phyloP scores from a whole-genome alignment of 2,888 invertebrate species.

The Noctua janthina region DNA sequence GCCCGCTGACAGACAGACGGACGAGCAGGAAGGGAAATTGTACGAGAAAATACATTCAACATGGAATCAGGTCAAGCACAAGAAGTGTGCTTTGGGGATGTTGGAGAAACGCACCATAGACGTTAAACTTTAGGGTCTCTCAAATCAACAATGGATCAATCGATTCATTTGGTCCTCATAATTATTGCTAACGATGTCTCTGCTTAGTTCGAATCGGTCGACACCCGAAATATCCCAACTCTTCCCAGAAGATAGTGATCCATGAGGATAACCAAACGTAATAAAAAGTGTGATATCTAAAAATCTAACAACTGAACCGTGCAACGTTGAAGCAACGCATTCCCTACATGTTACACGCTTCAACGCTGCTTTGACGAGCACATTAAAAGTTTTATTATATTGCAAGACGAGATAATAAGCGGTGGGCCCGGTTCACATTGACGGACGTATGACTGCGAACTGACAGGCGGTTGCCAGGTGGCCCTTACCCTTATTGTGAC shows the following conservation, averaged over 20 bases:
- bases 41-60: not conserved
- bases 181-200: not conserved
- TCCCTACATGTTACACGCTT: conserved; percentile 70
- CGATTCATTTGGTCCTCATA: not conserved
- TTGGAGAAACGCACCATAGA: not conserved
- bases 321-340: conserved; percentile 54
- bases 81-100: not conserved
- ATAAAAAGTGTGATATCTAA: conserved; percentile 6
- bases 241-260: not conserved
- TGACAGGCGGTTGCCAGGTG: conserved; percentile 79
- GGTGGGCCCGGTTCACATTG: conserved; percentile 72
- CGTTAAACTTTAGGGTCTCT: not conserved
- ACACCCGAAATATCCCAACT: too few relatives aligned
- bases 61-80: not conserved
- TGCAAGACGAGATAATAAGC: conserved; percentile 80
- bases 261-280: not conserved
- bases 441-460: conserved; percentile 76
- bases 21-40: not conserved
- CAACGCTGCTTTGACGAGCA: conserved; percentile 78
- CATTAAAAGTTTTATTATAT: conserved; percentile 82
- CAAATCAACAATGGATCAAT: not conserved
- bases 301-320: conserved; percentile 41
- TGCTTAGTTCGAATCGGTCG: not conserved
- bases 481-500: conserved; percentile 66
- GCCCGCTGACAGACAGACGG: too few relatives aligned